Percentiles rank a stretch among this genome's conserved stretches.
phyloP scores from a whole-genome alignment of 2,888 invertebrate genomes.

The Notodromas monacha region DNA sequence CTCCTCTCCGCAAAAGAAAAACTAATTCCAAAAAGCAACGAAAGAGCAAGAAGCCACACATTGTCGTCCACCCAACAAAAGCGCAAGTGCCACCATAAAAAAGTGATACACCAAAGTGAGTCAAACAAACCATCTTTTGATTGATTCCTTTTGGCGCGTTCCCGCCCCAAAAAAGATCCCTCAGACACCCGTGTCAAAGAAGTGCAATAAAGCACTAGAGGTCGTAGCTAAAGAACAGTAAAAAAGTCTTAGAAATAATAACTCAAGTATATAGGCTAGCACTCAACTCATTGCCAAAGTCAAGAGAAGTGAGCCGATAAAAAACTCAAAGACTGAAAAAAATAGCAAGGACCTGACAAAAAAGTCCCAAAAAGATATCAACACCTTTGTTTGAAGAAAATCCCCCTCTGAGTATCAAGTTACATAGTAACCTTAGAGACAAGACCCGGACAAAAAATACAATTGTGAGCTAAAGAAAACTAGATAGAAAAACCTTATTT shows the following conservation, averaged over 20 bases:
- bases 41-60: slow-evolving; percentile 4
- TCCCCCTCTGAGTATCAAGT: slow-evolving; percentile 4
- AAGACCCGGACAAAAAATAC: slow-evolving; percentile 4
- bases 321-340: slow-evolving; percentile 4
- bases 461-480: slow-evolving; percentile 4
- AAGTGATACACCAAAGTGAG: slow-evolving; percentile 4
- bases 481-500: slow-evolving; percentile 1
- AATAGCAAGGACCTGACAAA: slow-evolving; percentile 4
- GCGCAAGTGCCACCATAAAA: slow-evolving; percentile 4
- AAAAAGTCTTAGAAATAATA: slow-evolving; percentile 4
- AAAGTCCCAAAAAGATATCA: slow-evolving; percentile 1
- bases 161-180: slow-evolving; percentile 4
- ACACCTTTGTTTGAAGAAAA: slow-evolving; percentile 4
- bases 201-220: slow-evolving; percentile 4
- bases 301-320: slow-evolving; percentile 4
- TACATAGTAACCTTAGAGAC: slow-evolving; percentile 2
- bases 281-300: slow-evolving; percentile 4
- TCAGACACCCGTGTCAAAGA: slow-evolving; percentile 4
- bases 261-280: slow-evolving; percentile 4
- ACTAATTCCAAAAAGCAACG: slow-evolving; percentile 4
- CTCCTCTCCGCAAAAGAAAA: slow-evolving; percentile 4
- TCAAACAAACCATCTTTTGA: slow-evolving; percentile 2
- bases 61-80: slow-evolving; percentile 4
- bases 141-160: slow-evolving; percentile 4
- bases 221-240: slow-evolving; percentile 4